Evolutionary conservation across 2,113 vertebrate genomes (phyloP).

Genomic region (Oncorhynchus nerka): DNA sequence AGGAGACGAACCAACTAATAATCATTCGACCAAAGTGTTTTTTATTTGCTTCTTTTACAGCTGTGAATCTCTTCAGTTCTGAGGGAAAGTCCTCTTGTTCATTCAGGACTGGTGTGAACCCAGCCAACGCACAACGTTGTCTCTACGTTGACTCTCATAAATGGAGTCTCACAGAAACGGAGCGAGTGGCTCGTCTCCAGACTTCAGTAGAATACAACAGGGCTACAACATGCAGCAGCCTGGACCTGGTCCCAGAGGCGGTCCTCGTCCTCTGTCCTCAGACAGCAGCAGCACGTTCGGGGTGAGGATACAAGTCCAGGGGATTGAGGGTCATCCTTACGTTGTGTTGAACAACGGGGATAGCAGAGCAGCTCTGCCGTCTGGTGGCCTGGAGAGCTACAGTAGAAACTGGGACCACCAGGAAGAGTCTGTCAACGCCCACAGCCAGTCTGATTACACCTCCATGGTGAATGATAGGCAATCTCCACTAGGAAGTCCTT

Average conservation of each 20-base stretch:
- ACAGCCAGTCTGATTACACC: slow-evolving; percentile 55
- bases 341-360: slow-evolving; percentile 87
- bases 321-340: slow-evolving; percentile 89
- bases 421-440: slow-evolving; percentile 60
- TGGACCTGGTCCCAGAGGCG: slow-evolving; percentile 53
- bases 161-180: slow-evolving; percentile 79
- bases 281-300: slow-evolving; percentile 78
- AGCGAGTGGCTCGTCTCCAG: slow-evolving; percentile 58
- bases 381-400: slow-evolving; percentile 54
- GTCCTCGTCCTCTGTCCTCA: slow-evolving; percentile 50
- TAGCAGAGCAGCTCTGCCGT: slow-evolving; percentile 49
- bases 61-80: neutral
- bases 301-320: slow-evolving; percentile 89
- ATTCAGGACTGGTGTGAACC: neutral
- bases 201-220: slow-evolving; percentile 40
- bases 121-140: neutral
- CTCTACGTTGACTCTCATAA: neutral
- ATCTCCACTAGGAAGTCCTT: slow-evolving; percentile 9
- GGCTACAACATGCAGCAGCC: neutral
- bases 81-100: slow-evolving; percentile 31
- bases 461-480: slow-evolving; percentile 43
- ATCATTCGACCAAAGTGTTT: neutral
- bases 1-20: neutral
- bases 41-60: slow-evolving; percentile 30
- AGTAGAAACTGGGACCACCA: neutral